Conservation (phyloP, 2,797 vertebrate species). For the Halcyon smyrnensis region DNA sequence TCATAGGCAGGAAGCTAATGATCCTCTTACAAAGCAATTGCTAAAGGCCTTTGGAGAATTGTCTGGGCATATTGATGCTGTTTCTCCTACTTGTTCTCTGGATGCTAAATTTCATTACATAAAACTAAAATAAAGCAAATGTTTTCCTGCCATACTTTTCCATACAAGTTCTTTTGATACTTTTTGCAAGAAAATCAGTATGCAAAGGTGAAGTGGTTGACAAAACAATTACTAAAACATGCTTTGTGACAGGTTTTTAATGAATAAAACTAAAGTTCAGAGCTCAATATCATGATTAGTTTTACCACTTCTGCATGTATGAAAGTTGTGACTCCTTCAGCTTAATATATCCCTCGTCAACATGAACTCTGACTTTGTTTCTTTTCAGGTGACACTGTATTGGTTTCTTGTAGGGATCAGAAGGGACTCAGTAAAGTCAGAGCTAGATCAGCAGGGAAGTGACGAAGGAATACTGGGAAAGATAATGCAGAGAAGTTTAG, state of each 20-base stretch:
- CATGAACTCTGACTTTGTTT: neutral
- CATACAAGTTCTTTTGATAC: neutral
- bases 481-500: neutral
- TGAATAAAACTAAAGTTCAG: neutral
- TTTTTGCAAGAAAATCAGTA: neutral
- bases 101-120: neutral
- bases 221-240: neutral
- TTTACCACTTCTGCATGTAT: neutral
- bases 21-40: neutral
- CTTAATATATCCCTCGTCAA: neutral
- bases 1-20: neutral
- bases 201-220: neutral
- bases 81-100: neutral
- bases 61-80: neutral
- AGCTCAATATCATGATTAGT: neutral
- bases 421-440: neutral
- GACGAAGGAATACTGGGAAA: neutral
- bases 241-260: neutral
- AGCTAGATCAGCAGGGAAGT: neutral
- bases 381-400: neutral
- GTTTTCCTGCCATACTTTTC: neutral
- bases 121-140: neutral
- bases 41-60: neutral
- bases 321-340: neutral
- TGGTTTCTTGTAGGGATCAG: neutral